These are phyloP conservation scores for Tetramorium alpestre DNA, from an alignment of 1,140 invertebrate species.

Conservation along the genomic window DNA sequence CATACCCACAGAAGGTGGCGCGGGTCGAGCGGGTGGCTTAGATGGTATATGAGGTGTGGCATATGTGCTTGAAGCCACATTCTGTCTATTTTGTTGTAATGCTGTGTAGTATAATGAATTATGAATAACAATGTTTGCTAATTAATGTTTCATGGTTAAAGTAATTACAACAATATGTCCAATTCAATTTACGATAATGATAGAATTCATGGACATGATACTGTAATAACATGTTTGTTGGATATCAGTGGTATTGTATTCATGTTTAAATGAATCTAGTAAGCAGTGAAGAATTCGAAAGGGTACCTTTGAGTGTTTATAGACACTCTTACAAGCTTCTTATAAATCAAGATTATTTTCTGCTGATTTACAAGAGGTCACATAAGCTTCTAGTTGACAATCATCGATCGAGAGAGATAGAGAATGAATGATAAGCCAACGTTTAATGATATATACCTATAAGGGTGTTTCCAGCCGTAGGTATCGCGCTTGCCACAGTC, in stretches of 20 bases:
- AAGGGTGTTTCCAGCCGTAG: slow-evolving; percentile 72
- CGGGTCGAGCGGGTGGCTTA: slow-evolving; percentile 85
- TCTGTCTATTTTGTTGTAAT: slow-evolving; percentile 84
- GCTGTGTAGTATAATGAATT: slow-evolving; percentile 81
- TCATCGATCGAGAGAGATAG: background rate
- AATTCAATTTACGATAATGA: slow-evolving; percentile 33
- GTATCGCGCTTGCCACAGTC: slow-evolving; percentile 63
- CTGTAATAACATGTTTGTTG: background rate
- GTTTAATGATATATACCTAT: slow-evolving; percentile 58
- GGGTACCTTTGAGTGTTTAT: background rate
- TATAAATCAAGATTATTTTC: background rate
- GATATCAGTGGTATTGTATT: slow-evolving; percentile 2
- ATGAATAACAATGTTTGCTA: slow-evolving; percentile 64
- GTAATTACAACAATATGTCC: background rate
- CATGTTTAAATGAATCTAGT: slow-evolving; percentile 17
- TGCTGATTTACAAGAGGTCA: background rate
- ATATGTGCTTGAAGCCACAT: slow-evolving; percentile 82
- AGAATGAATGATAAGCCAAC: background rate
- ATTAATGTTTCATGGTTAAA: slow-evolving; percentile 24
- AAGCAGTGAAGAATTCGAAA: background rate
- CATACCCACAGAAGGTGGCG: slow-evolving; percentile 85
- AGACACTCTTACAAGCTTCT: background rate
- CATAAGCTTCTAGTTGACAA: background rate
- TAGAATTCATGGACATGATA: background rate
- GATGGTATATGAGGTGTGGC: slow-evolving; percentile 82